Conservation (phyloP, 2,113 vertebrate genomes). For the Myotis davidii region DNA sequence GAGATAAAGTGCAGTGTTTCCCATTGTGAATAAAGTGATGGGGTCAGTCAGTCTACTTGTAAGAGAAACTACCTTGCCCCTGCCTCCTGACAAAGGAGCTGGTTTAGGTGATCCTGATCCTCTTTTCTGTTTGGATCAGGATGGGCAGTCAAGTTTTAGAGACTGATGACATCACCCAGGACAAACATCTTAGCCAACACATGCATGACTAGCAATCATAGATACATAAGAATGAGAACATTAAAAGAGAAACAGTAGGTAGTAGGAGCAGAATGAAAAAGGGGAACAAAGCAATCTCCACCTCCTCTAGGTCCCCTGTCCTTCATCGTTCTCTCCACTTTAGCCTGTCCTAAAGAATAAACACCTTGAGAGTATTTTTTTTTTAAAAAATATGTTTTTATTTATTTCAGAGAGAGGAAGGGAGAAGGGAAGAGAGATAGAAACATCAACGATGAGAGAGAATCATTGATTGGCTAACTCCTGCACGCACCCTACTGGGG, state of each 20-base stretch:
- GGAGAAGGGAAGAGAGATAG: no score
- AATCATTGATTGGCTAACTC: no score
- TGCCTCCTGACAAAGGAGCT: not conserved
- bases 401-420: no score
- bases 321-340: not conserved
- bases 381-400: no score
- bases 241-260: not conserved
- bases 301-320: no score
- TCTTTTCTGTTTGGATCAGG: not conserved
- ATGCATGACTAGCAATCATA: not conserved
- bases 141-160: not conserved
- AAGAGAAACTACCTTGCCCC: not conserved
- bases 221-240: not conserved
- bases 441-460: no score
- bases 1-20: not conserved
- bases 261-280: not conserved
- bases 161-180: not conserved
- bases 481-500: no score
- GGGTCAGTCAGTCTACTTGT: not conserved
- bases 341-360: not conserved
- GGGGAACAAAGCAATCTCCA: not conserved
- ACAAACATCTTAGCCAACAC: not conserved
- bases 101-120: not conserved
- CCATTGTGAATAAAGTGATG: not conserved
- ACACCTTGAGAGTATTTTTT: no score